Percentiles rank a stretch among this genome's conserved stretches.
Evolutionary conservation across 2,888 invertebrate species (phyloP).

Genomic region (Hydraecia micacea): DNA sequence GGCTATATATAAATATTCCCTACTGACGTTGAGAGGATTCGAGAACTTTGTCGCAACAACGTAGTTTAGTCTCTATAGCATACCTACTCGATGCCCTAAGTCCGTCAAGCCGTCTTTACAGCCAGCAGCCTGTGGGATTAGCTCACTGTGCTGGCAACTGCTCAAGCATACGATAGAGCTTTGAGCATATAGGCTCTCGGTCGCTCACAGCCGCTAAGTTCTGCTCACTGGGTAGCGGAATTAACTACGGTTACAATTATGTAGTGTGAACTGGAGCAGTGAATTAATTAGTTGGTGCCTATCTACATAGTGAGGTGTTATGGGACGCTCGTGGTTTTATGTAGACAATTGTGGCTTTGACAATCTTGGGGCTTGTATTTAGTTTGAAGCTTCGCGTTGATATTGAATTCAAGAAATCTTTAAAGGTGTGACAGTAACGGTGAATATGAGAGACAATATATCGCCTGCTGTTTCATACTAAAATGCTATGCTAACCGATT

Average conservation of each 20-base stretch:
- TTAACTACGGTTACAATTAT: conserved; percentile 15
- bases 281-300: conserved; percentile 3
- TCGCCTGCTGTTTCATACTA: too few relatives aligned
- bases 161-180: conserved; percentile 20
- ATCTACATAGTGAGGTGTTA: not conserved
- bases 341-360: not conserved
- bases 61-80: not conserved
- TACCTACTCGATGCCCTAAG: not conserved
- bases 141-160: not conserved
- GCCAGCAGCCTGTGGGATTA: conserved; percentile 5
- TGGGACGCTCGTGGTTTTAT: not conserved
- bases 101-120: not conserved
- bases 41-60: not conserved
- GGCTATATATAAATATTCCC: not conserved
- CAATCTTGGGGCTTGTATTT: not conserved
- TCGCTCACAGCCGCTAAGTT: conserved; percentile 12
- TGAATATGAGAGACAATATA: too few relatives aligned
- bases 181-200: conserved; percentile 3
- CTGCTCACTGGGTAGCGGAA: not conserved
- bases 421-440: not conserved
- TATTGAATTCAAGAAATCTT: not conserved
- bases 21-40: not conserved
- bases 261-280: conserved; percentile 12
- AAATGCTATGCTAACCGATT: too few relatives aligned
- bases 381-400: not conserved